Percentiles rank a stretch among this genome's conserved stretches.
Evolutionary conservation across 2,888 invertebrate genomes (phyloP).

Genomic region (Synanthedon tipuliformis): DNA sequence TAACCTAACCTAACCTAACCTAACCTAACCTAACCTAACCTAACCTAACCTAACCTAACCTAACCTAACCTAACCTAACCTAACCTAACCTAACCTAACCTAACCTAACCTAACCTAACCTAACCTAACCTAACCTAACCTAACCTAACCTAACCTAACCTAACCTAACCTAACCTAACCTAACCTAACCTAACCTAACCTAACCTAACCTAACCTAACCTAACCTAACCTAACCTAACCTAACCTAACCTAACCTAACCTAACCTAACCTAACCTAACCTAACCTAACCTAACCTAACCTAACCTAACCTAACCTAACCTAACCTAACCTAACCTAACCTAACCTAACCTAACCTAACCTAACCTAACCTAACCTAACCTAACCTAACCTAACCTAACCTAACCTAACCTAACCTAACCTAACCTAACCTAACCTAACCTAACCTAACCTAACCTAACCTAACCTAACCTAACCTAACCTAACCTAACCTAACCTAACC

Average conservation of each 20-base stretch:
- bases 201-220: conserved; percentile 10
- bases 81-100: background rate
- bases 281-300: conserved; percentile 6
- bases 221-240: conserved; percentile 10
- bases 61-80: no score
- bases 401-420: conserved; percentile 6
- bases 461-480: conserved; percentile 9
- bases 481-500: conserved; percentile 10
- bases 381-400: conserved; percentile 6
- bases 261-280: conserved; percentile 11
- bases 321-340: conserved; percentile 7
- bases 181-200: conserved; percentile 12
- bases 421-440: conserved; percentile 8
- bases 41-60: no score
- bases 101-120: conserved; percentile 3
- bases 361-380: conserved; percentile 9
- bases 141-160: conserved; percentile 5
- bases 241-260: conserved; percentile 13
- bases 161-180: conserved; percentile 11
- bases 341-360: conserved; percentile 9
- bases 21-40: background rate
- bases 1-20: conserved; percentile 4
- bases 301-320: conserved; percentile 9
- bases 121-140: background rate
- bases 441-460: conserved; percentile 10